Evolutionary conservation across 2,888 invertebrate genomes (phyloP), one percentile per base, ranked within the genome.

Genomic region (Cerastoderma edule): DNA sequence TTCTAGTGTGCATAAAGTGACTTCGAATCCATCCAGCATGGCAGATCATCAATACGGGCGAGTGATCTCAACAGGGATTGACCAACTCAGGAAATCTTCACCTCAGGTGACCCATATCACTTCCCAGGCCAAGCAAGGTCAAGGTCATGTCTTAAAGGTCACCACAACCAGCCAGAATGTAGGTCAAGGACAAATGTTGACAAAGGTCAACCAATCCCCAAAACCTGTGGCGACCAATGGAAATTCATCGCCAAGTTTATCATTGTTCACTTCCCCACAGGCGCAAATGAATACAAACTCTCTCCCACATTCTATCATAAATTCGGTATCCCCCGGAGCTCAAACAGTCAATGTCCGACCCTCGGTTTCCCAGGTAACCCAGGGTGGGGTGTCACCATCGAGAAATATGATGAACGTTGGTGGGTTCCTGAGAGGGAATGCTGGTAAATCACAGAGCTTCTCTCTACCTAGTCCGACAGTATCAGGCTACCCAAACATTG

Each of bases 1-100:
- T 5, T 16, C 28, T 5, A 10, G 63, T 27, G 27, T 57, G 30
- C 32, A 57, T 22, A 74, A 64, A 57, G n/a, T n/a, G 28, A 30
- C 54, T 63, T 39, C 33, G 33, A 66, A 66, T n/a, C 67, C 60
- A 46, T 10, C 63, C 13, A 46, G 35, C 32, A 33, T 33, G 30
- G 19, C 53, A 27, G 65, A 65, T 32, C 46, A 48, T 22, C 28
- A 48, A 30, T 67, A 67, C 22, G 56, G 54, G 6, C 64, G 33
- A 5, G 35, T 65, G 19, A 32, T 28, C 24, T 64, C 77, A 28
- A 22, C 76, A 33, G 27, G 67, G 13, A 28, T 35, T 5, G 79
- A 82, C 10, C 39, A 27, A 39, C 76, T 79, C 79, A 79, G 79
- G 79, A 82, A 82, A 75, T 53, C 67, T n/a, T 76, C 76, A 8